phyloP scores from a whole-genome alignment of 2,113 vertebrate genomes.

The Talpa occidentalis region DNA sequence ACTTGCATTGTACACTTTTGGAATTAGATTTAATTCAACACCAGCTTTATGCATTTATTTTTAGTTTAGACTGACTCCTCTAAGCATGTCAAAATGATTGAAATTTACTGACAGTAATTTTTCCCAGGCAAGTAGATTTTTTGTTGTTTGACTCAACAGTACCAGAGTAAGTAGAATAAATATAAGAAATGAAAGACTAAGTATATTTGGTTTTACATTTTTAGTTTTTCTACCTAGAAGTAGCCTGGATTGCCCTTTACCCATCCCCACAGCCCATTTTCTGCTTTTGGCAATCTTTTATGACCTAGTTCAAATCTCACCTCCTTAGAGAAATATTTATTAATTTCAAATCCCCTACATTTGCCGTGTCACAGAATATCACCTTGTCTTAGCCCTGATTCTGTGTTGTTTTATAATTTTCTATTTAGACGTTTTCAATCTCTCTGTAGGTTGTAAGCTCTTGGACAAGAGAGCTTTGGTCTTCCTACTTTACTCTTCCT shows the following conservation, averaged over 20 bases:
- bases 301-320: slow-evolving; percentile 59
- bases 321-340: slow-evolving; percentile 51
- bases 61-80: slow-evolving; percentile 67
- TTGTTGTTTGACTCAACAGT: slow-evolving; percentile 57
- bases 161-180: slow-evolving; percentile 60
- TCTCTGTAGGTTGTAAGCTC: not conserved
- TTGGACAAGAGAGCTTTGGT: not conserved
- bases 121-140: slow-evolving; percentile 54
- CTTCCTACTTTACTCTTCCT: slow-evolving; percentile 38
- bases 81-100: slow-evolving; percentile 61
- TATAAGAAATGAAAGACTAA: slow-evolving; percentile 54
- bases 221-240: slow-evolving; percentile 44
- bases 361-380: not conserved
- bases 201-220: slow-evolving; percentile 16
- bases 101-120: slow-evolving; percentile 68
- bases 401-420: not conserved
- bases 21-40: slow-evolving; percentile 60
- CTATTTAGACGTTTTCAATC: not conserved
- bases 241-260: slow-evolving; percentile 30
- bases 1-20: slow-evolving; percentile 55
- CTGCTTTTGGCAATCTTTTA: slow-evolving; percentile 50
- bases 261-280: slow-evolving; percentile 44
- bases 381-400: not conserved
- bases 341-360: slow-evolving; percentile 7
- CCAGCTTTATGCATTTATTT: slow-evolving; percentile 55